Conservation (phyloP, 2,797 vertebrate species). For the Chaetodon trifasciatus region DNA sequence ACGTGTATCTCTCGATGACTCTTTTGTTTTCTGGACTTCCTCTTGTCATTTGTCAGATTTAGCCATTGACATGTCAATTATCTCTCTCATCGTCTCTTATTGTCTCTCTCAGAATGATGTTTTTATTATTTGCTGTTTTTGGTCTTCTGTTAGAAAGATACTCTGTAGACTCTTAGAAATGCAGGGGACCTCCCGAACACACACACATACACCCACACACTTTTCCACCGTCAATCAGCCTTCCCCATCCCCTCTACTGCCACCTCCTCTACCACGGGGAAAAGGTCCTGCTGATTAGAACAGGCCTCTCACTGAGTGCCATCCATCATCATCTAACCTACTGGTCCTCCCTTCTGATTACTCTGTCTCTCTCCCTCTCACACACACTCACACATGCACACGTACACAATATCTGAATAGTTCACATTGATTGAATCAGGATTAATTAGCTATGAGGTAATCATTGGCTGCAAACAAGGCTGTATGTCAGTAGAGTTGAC, state of each 20-base stretch:
- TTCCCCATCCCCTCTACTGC: slow-evolving; percentile 56
- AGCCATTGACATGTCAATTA: background rate
- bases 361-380: slow-evolving; percentile 37
- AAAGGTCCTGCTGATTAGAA: slow-evolving; percentile 86
- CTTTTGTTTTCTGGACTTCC: background rate
- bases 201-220: background rate
- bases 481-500: slow-evolving; percentile 81
- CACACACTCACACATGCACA: slow-evolving; percentile 27
- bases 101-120: background rate
- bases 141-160: background rate
- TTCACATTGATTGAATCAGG: slow-evolving; percentile 85
- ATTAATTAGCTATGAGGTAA: slow-evolving; percentile 90
- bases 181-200: slow-evolving; percentile 11
- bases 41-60: slow-evolving; percentile 23
- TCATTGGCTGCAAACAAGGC: slow-evolving; percentile 86
- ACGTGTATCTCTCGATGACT: background rate
- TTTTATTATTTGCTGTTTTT: background rate
- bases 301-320: slow-evolving; percentile 78
- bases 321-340: slow-evolving; percentile 79
- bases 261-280: slow-evolving; percentile 68
- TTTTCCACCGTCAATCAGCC: slow-evolving; percentile 74
- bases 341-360: slow-evolving; percentile 74
- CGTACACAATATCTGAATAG: slow-evolving; percentile 81
- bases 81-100: slow-evolving; percentile 11
- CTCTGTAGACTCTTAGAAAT: slow-evolving; percentile 2